Percentiles rank a stretch among this genome's conserved stretches.
Evolutionary conservation across 1,140 invertebrate genomes (phyloP).

Genomic region (Cotesia typhae): DNA sequence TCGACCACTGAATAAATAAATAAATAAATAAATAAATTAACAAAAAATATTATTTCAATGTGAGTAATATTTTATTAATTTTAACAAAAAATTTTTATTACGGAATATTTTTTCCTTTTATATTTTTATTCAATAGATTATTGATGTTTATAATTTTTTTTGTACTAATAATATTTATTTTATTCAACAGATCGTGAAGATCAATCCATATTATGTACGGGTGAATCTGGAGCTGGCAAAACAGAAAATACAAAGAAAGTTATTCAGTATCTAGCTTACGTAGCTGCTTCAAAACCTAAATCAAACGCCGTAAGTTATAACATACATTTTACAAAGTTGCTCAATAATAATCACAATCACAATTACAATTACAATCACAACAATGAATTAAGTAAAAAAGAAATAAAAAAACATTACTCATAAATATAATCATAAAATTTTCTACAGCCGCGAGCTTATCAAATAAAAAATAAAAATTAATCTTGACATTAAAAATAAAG

Average conservation of each 20-base stretch:
- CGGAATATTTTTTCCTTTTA: no score
- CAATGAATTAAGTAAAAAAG: neutral
- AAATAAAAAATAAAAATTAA: no score
- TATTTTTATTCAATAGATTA: no score
- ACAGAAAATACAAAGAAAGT: slow-evolving; percentile 99
- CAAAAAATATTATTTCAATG: no score
- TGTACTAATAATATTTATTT: slow-evolving; percentile 10
- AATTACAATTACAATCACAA: neutral
- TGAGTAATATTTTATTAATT: no score
- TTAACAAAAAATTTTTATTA: no score
- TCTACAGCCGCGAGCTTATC: no score
- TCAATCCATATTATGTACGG: slow-evolving; percentile 99
- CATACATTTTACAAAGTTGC: neutral
- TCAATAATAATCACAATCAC: neutral
- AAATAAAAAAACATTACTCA: no score
- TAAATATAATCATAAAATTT: no score
- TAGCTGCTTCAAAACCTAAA: slow-evolving; percentile 95
- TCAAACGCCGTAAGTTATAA: slow-evolving; percentile 84
- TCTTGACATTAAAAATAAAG: no score
- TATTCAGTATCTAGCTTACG: slow-evolving; percentile 98
- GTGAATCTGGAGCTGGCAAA: slow-evolving; percentile 99
- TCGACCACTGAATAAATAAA: neutral
- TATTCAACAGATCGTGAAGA: slow-evolving; percentile 92
- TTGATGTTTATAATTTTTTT: neutral
- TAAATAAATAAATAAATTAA: no score